These are phyloP conservation scores for Acinonyx jubatus DNA, from an alignment of 2,113 vertebrate species.

Conservation along the genomic window DNA sequence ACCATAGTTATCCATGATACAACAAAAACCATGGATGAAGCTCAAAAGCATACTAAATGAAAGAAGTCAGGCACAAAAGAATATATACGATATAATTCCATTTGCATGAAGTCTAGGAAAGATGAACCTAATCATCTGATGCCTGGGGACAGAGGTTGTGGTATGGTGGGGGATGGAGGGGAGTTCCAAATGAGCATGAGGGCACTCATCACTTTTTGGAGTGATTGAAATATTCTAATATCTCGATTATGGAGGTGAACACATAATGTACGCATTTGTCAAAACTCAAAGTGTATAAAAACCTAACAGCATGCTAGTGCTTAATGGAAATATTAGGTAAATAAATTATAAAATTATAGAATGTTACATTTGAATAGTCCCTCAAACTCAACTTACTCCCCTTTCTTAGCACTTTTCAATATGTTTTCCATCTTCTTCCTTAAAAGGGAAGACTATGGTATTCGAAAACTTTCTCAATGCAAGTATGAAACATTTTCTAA, in stretches of 20 bases:
- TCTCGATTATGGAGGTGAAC: constrained; percentile 17
- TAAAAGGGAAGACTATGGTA: background rate
- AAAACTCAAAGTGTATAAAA: constrained; percentile 48
- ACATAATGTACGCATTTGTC: background rate
- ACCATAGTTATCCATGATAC: background rate
- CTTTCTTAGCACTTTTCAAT: constrained; percentile 20
- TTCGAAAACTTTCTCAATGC: constrained; percentile 16
- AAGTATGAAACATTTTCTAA: constrained; percentile 13
- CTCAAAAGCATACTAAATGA: constrained; percentile 10
- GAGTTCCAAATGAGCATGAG: background rate
- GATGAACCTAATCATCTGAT: background rate
- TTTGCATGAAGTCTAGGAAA: constrained; percentile 31
- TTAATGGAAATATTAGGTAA: background rate
- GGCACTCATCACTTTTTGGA: background rate
- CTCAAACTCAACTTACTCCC: background rate
- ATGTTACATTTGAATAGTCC: background rate
- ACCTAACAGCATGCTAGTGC: background rate
- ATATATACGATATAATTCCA: background rate
- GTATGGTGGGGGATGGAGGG: background rate
- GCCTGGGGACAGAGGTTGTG: background rate
- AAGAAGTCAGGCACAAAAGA: constrained; percentile 6
- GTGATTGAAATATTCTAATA: background rate
- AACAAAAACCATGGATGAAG: constrained; percentile 13
- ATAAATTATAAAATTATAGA: background rate
- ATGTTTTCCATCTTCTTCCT: background rate